Base-by-base conservation (phyloP, 2,113 vertebrate genomes). In the Cochlearius cochlearius region DNA sequence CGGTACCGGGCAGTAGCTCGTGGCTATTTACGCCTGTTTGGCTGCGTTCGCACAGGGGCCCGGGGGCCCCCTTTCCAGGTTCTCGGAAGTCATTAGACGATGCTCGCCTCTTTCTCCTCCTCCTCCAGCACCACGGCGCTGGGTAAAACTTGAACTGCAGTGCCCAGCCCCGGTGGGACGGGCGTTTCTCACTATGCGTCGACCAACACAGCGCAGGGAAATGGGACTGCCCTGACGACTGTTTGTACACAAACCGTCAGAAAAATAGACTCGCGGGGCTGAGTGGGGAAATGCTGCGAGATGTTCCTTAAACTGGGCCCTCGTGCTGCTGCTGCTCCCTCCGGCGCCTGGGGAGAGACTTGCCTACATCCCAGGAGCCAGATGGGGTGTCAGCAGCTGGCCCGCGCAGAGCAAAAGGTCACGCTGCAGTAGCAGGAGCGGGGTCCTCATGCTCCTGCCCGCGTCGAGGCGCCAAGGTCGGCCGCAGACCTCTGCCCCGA, bases 111-210 rank as follows among this genome's bases (percentile, higher is more conserved):
- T 72, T 41, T 55, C 41, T 47, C 49, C 41, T 50, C 41, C 64
- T 87, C 60, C 59, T 78, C 43, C 41, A 7, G 56, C 3, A 0
- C 60, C 32, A 8, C 14, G 41, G n/a, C 2, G 1, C 36, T 11
- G 18, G 34, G 30, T 21, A 39, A 68, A 53, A 7, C 36, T 17
- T 25, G 30, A 20, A 11, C 50, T 0, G 3, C 29, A 18, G 36
- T 15, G 36, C 32, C 39, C 39, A 11, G 63, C 81, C 47, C 38
- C 53, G 11, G 21, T 1, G 5, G 71, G 45, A 26, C 1, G 0
- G 60, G 26, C 2, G 0, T 53, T 75, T 75, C 32, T 63, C 38
- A 2, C 38, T 59, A 4, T 3, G 6, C 7, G 9, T 26, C 4
- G 27, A 38, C 60, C 27, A 16, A 5, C 63, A 2, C 13, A 39